Percentiles rank a stretch among this genome's conserved stretches.
Conservation (phyloP, 2,888 invertebrate species). For the Leucoma salicis region DNA sequence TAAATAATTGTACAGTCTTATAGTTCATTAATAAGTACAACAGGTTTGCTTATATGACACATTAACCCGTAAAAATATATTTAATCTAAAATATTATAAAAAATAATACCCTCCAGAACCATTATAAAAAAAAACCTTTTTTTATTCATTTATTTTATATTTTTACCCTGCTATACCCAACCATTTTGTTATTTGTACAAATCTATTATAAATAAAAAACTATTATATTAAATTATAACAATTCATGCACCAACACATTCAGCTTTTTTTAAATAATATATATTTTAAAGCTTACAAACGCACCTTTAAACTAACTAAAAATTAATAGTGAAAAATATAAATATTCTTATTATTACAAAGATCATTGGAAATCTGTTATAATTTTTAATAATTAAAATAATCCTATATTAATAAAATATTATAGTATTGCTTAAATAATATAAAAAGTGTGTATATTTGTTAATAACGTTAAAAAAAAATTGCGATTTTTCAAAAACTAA, state of each 20-base stretch:
- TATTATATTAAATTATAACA: constrained; percentile 20
- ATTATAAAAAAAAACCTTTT: constrained; percentile 4
- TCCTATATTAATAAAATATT: background rate
- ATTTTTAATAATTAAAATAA: constrained; percentile 7
- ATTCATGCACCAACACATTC: constrained; percentile 65
- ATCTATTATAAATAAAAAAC: constrained; percentile 18
- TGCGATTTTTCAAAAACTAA: too few relatives aligned
- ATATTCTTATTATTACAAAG: constrained; percentile 32
- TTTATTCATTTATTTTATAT: background rate
- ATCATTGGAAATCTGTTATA: constrained; percentile 46
- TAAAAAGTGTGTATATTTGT: too few relatives aligned
- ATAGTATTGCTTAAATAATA: background rate
- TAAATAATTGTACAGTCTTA: constrained; percentile 44
- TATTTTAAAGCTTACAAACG: constrained; percentile 41
- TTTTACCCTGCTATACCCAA: constrained; percentile 54
- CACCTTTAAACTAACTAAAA: constrained; percentile 27
- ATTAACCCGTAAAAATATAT: constrained; percentile 56
- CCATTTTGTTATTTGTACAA: constrained; percentile 30
- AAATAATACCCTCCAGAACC: background rate
- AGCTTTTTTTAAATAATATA: constrained; percentile 46
- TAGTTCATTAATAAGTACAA: constrained; percentile 24
- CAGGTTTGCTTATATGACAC: constrained; percentile 46
- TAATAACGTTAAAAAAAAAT: too few relatives aligned
- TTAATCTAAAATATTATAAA: constrained; percentile 8
- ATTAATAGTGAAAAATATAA: constrained; percentile 33